Evolutionary conservation across 2,797 vertebrate genomes (phyloP).

Genomic region (Neostethus bicornis): DNA sequence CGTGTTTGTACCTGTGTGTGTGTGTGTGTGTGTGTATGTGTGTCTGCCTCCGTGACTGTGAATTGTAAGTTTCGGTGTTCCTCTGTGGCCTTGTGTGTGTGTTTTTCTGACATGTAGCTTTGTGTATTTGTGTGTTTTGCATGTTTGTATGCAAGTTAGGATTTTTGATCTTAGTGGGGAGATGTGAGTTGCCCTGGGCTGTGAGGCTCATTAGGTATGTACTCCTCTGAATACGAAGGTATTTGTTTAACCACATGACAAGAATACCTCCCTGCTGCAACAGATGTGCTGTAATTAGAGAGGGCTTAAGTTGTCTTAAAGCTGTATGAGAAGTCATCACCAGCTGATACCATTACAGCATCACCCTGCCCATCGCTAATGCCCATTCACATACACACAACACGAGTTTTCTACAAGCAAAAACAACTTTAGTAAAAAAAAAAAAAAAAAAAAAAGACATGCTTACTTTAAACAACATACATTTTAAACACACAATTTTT

Average conservation of each 20-base stretch:
- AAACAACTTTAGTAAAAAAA: not conserved
- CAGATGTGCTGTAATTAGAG: slow-evolving; percentile 88
- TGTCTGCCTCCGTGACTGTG: slow-evolving; percentile 28
- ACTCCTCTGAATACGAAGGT: slow-evolving; percentile 82
- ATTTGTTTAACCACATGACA: slow-evolving; percentile 85
- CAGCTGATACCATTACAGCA: slow-evolving; percentile 81
- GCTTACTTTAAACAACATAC: not conserved
- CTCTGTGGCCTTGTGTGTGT: slow-evolving; percentile 23
- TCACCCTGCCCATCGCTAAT: slow-evolving; percentile 48
- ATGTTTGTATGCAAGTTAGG: slow-evolving; percentile 60
- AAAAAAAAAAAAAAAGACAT: slow-evolving; percentile 24
- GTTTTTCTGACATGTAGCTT: slow-evolving; percentile 31
- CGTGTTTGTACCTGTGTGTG: slow-evolving; percentile 21
- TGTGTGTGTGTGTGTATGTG: slow-evolving; percentile 15
- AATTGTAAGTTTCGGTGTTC: slow-evolving; percentile 33
- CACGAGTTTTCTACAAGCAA: not conserved
- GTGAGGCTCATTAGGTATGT: slow-evolving; percentile 82
- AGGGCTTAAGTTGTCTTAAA: slow-evolving; percentile 84
- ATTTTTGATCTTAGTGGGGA: slow-evolving; percentile 80
- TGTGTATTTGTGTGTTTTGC: slow-evolving; percentile 46
- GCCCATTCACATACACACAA: slow-evolving; percentile 11
- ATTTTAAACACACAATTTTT: not conserved
- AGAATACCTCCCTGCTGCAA: slow-evolving; percentile 82
- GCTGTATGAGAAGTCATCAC: slow-evolving; percentile 79
- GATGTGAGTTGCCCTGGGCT: slow-evolving; percentile 79